Evolutionary conservation across 2,113 vertebrate genomes (phyloP).

Genomic region (Nicator chloris): DNA sequence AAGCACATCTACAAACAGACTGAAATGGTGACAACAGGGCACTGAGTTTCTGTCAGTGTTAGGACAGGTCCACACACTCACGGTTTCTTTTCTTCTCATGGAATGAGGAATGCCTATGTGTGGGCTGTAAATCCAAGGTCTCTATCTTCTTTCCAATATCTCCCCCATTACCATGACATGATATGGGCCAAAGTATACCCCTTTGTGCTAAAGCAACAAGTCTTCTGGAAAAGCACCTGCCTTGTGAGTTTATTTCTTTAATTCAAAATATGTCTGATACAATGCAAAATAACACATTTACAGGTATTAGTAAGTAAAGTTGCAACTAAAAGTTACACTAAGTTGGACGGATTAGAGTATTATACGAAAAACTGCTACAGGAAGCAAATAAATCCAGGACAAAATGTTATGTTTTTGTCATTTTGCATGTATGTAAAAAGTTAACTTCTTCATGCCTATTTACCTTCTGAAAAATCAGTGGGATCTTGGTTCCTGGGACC

Average conservation of each 20-base stretch:
- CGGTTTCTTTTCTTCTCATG: background rate
- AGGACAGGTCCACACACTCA: background rate
- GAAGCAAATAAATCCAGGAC: background rate
- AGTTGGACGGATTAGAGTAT: conserved; percentile 8
- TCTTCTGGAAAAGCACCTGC: background rate
- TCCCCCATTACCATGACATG: background rate
- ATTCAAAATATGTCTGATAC: background rate
- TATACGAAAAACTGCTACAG: background rate
- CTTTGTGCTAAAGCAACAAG: background rate
- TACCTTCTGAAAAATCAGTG: conserved; percentile 91
- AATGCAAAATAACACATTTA: conserved; percentile 1
- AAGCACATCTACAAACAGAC: background rate
- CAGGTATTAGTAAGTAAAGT: conserved; percentile 1
- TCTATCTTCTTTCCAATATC: background rate
- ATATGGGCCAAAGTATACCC: background rate
- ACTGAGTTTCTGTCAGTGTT: background rate
- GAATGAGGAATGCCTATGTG: background rate
- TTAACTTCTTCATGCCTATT: background rate
- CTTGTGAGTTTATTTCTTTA: background rate
- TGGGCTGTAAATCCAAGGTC: background rate
- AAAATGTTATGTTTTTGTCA: background rate
- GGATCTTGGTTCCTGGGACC: conserved; percentile 82
- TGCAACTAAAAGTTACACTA: conserved; percentile 37
- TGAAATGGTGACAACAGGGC: background rate
- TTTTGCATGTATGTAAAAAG: background rate